phyloP scores from a whole-genome alignment of 2,113 vertebrate species.

The Sapayoa aenigma region DNA sequence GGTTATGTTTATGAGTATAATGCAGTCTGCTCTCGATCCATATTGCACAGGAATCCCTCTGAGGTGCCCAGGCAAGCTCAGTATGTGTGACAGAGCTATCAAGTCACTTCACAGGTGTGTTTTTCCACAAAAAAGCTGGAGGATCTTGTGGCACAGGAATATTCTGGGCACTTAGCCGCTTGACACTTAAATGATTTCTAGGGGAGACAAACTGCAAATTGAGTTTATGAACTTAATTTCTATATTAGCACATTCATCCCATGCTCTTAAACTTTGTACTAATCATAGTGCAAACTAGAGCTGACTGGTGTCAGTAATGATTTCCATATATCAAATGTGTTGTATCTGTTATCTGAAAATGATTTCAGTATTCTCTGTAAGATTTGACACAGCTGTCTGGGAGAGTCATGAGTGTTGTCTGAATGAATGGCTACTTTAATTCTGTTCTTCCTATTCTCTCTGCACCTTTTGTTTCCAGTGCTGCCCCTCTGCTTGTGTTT shows the following conservation, averaged over 20 bases:
- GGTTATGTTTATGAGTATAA: conserved; percentile 3
- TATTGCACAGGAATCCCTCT: neutral
- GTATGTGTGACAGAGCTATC: neutral
- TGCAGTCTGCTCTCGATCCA: neutral
- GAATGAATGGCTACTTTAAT: neutral
- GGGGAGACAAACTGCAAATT: neutral
- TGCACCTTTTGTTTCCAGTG: neutral
- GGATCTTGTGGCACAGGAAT: neutral
- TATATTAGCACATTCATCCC: neutral
- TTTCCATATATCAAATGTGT: neutral
- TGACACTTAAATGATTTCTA: neutral
- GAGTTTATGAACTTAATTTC: neutral
- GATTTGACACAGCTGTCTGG: neutral
- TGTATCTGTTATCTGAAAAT: neutral
- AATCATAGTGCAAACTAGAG: neutral
- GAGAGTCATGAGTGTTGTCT: neutral
- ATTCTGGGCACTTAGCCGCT: neutral
- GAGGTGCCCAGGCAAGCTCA: neutral
- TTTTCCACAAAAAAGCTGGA: neutral
- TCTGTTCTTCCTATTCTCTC: neutral
- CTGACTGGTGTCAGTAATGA: neutral
- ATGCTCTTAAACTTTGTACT: neutral
- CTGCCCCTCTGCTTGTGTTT: neutral
- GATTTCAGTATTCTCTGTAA: neutral
- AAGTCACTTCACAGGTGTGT: neutral